These are phyloP conservation scores for Watersipora subatra DNA, from an alignment of 1,140 invertebrate genomes.

Conservation along the genomic window DNA sequence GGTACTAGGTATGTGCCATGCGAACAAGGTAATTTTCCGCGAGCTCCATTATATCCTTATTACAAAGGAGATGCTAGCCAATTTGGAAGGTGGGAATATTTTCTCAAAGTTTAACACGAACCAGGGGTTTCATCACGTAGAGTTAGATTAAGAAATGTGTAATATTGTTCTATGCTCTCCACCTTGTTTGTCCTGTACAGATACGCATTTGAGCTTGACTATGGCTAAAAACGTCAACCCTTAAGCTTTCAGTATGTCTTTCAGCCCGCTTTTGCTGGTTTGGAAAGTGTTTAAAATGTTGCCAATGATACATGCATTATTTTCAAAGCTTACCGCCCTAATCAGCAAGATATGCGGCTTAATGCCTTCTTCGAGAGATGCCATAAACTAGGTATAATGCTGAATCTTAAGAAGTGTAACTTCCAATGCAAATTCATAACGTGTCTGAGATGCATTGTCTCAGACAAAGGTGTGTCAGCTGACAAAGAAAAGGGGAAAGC, in stretches of 20 bases:
- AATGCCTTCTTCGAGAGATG: slow-evolving; percentile 8
- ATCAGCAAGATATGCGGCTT: slow-evolving; percentile 10
- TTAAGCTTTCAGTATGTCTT: slow-evolving; percentile 9
- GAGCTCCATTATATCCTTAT: slow-evolving; percentile 13
- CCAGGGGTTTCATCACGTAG: slow-evolving; percentile 14
- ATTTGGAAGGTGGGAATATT: slow-evolving; percentile 12
- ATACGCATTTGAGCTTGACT: slow-evolving; percentile 29
- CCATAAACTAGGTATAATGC: slow-evolving; percentile 8
- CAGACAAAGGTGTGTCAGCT: background rate
- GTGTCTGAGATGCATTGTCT: slow-evolving; percentile 9
- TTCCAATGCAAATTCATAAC: slow-evolving; percentile 1
- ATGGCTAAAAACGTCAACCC: slow-evolving; percentile 27
- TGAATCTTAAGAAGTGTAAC: slow-evolving; percentile 14
- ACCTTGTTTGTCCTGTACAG: slow-evolving; percentile 35
- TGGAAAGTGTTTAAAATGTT: background rate
- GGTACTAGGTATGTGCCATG: slow-evolving; percentile 10
- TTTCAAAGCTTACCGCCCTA: background rate
- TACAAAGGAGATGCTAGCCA: slow-evolving; percentile 10
- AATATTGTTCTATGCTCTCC: slow-evolving; percentile 40
- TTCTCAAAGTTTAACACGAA: slow-evolving; percentile 15
- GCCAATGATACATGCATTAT: slow-evolving; percentile 6
- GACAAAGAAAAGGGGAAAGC: background rate
- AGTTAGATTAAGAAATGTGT: background rate
- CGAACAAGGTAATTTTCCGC: slow-evolving; percentile 13
- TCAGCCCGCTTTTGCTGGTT: slow-evolving; percentile 8